Evolutionary conservation across 2,888 invertebrate genomes (phyloP).

Genomic region (Strigamia maritima): DNA sequence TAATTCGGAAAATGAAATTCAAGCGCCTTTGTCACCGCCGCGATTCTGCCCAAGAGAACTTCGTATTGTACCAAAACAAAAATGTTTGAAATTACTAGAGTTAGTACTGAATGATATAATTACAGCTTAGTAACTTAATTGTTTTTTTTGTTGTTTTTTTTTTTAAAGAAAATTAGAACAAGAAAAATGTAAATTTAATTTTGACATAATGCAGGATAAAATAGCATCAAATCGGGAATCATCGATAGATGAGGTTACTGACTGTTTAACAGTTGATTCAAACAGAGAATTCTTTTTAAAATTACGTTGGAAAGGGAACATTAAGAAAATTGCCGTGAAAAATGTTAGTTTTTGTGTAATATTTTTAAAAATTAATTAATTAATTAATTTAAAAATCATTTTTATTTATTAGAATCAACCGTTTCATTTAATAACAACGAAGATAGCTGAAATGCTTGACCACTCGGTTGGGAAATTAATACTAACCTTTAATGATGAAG

Average conservation of each 20-base stretch:
- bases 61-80: neutral
- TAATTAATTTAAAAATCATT: neutral
- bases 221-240: neutral
- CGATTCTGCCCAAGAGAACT: neutral
- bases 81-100: neutral
- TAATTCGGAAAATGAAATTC: neutral
- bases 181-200: neutral
- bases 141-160: neutral
- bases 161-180: neutral
- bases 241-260: neutral
- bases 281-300: constrained; percentile 28
- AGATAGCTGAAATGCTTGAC: neutral
- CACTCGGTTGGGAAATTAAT: constrained; percentile 6
- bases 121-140: neutral
- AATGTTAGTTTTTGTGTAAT: neutral
- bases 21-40: neutral
- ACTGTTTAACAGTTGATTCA: neutral
- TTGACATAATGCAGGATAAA: neutral
- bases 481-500: constrained; percentile 2
- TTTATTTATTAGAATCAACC: neutral
- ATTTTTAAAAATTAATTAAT: neutral
- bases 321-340: constrained; percentile 27
- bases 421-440: neutral
- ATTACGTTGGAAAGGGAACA: constrained; percentile 22
- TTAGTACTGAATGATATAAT: neutral